Evolutionary conservation across 2,113 vertebrate species (phyloP).

Genomic region (Eolophus roseicapilla): DNA sequence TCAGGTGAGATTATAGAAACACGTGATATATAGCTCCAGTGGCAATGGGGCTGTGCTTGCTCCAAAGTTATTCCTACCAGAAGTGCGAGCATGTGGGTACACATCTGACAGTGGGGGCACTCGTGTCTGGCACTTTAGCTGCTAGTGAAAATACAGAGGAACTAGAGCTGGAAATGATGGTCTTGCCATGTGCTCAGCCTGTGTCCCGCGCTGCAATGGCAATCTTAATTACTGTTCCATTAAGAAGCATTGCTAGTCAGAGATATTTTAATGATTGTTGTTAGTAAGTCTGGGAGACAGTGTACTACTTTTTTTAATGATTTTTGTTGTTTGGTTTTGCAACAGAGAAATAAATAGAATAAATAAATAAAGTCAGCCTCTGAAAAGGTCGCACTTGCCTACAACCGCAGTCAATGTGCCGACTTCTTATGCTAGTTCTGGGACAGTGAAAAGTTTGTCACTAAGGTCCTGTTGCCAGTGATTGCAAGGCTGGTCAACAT

Average conservation of each 20-base stretch:
- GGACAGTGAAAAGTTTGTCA: neutral
- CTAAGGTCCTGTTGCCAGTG: neutral
- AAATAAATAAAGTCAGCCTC: slow-evolving; percentile 19
- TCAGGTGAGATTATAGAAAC: neutral
- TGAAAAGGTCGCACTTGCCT: slow-evolving; percentile 52
- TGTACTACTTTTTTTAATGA: neutral
- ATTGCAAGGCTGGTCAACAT: rapidly evolving
- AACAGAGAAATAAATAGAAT: neutral
- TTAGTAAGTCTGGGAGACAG: neutral
- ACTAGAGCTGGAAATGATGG: neutral
- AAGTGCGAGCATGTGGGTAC: neutral
- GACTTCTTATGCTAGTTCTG: slow-evolving; percentile 14
- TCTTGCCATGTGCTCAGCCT: neutral
- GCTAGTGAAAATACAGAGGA: neutral
- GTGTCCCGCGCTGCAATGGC: neutral
- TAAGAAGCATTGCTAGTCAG: neutral
- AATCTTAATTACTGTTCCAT: neutral
- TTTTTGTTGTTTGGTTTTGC: neutral
- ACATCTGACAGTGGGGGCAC: neutral
- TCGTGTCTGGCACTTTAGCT: rapidly evolving
- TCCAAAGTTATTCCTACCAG: neutral
- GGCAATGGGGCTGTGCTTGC: rapidly evolving
- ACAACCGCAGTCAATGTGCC: neutral
- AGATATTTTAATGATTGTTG: neutral
- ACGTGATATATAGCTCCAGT: rapidly evolving